These are phyloP conservation scores for Drosophila tanythrix DNA, from an alignment of 2,888 invertebrate species.

Conservation along the genomic window DNA sequence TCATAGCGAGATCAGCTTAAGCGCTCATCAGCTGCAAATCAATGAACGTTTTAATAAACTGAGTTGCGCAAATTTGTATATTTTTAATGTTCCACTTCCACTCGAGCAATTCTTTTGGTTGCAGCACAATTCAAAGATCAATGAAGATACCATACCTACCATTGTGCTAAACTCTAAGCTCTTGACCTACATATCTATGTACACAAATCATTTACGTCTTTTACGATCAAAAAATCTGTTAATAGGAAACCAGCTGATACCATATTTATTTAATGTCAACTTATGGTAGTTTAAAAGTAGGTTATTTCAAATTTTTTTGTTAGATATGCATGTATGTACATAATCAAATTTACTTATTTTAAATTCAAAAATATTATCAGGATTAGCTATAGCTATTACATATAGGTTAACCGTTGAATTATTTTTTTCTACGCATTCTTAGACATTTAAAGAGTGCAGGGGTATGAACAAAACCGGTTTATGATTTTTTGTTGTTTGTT, in stretches of 20 bases:
- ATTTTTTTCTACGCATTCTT: not conserved
- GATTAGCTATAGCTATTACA: not conserved
- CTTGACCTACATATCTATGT: not conserved
- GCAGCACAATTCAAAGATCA: conserved; percentile 16
- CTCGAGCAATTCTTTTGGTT: not conserved
- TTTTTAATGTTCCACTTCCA: not conserved
- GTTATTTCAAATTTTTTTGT: not conserved
- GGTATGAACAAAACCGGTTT: conserved; percentile 55
- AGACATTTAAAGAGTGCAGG: not conserved
- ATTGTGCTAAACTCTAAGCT: conserved; percentile 4
- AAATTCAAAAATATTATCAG: not conserved
- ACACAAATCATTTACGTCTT: not conserved
- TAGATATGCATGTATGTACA: not conserved
- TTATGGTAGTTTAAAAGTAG: not conserved
- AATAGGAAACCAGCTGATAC: not conserved
- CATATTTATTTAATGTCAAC: not conserved
- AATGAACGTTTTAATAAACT: too few relatives aligned
- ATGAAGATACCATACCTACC: not conserved
- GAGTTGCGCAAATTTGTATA: not conserved
- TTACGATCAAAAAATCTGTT: not conserved
- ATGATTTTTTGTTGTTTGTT: not conserved
- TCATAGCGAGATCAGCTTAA: not conserved
- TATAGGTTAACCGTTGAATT: not conserved
- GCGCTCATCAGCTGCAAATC: not conserved
- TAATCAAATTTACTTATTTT: not conserved